Percentiles rank a stretch among this genome's conserved stretches.
Conservation (phyloP, 2,797 vertebrate genomes). For the Cyprinodon diabolis region DNA sequence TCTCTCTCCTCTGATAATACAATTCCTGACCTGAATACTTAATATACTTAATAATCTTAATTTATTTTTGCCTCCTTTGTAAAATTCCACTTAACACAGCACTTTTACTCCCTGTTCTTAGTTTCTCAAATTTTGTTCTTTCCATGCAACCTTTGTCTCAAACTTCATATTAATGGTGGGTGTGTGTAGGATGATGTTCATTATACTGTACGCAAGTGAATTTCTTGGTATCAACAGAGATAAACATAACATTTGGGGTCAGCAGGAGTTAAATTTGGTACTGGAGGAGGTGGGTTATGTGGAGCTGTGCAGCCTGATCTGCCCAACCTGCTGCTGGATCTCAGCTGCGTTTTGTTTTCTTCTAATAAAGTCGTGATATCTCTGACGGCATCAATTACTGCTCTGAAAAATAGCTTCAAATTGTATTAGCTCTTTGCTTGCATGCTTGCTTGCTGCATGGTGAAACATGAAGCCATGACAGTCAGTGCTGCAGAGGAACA, state of each 20-base stretch:
- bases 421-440: slow-evolving; percentile 39
- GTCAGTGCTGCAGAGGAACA: slow-evolving; percentile 7
- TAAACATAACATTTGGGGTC: background rate
- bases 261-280: background rate
- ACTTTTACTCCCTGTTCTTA: background rate
- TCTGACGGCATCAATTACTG: slow-evolving; percentile 44
- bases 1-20: background rate
- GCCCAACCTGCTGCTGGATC: slow-evolving; percentile 17
- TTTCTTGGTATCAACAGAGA: slow-evolving; percentile 9
- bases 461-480: slow-evolving; percentile 26
- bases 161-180: background rate
- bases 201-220: background rate
- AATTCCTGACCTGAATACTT: background rate
- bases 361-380: slow-evolving; percentile 50
- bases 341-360: slow-evolving; percentile 31
- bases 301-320: slow-evolving; percentile 7
- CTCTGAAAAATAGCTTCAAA: slow-evolving; percentile 37
- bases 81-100: background rate
- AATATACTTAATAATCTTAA: background rate
- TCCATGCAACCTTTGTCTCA: background rate
- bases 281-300: background rate
- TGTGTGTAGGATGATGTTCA: background rate
- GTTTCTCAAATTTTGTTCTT: background rate
- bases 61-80: background rate
- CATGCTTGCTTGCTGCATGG: slow-evolving; percentile 13